Base-by-base conservation (phyloP, 2,113 vertebrate genomes). In the Asarcornis scutulata region DNA sequence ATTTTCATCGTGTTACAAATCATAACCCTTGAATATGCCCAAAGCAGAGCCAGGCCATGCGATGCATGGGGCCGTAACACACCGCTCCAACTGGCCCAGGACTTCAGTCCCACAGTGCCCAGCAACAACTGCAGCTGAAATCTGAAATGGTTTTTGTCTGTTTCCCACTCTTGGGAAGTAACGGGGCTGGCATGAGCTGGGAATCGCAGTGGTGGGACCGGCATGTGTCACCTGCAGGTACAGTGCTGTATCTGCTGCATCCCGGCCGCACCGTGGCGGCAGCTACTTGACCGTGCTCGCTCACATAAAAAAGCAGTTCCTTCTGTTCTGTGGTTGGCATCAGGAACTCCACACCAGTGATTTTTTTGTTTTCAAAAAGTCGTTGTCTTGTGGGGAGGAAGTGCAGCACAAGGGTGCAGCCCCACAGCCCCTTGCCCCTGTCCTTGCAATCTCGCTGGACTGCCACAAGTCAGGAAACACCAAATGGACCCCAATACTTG, bases 301-400 rank as follows among this genome's bases (percentile, higher is more conserved):
- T 83, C 42, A 72, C 9, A 6, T 44, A 58, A 87, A 86, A 81
- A 55, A 60, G 12, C 64, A 22, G 48, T 62, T 88, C 62, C 64
- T 89, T 95, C 78, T 84, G 34, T 79, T 89, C 84, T 85, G 81
- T 72, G 67, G 69, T 76, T 79, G 84, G 81, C 81, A 79, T 84
- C 86, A 89, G 93, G 86, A 92, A 85, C 77, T 91, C 78, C 77
- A 64, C 80, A 63, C 7, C 48, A 89, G 42, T 78, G 83, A 50
- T n/a, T 74, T 59, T 83, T 38, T 75, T 58, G 36, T 36, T 34
- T 40, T 15, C 10, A 46, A 38, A 15, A 73, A 42, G 16, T 62
- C 60, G 56, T 60, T 50, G n/a, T 32, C 11, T 40, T 63, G 62
- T 5, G 10, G 62, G 62, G 36, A 63, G 36, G 36, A 63, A 36